Conservation (phyloP, 2,888 invertebrate species). For the Drepanosiphum platanoidis region DNA sequence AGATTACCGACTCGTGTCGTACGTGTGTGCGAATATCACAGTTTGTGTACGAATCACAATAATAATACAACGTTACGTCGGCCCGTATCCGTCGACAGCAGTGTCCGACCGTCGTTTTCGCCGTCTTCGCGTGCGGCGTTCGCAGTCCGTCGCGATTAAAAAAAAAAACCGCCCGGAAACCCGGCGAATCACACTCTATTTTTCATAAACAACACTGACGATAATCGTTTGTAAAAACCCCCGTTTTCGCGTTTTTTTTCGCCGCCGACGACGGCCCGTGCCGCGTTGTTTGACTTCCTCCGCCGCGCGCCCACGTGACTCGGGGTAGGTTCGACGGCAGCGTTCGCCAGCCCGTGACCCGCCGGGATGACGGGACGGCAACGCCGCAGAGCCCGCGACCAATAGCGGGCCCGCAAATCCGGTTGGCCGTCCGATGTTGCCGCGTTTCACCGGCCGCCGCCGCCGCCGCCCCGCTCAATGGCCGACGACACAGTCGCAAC, state of each 20-base stretch:
- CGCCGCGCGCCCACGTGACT: not conserved
- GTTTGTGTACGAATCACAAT: not conserved
- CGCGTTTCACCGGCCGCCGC: constrained; percentile 39
- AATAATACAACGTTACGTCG: not conserved
- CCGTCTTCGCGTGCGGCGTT: not conserved
- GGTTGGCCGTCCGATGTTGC: constrained; percentile 24
- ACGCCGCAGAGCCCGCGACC: constrained; percentile 39
- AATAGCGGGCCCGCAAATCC: constrained; percentile 5
- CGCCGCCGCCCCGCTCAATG: constrained; percentile 61
- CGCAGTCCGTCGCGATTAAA: not conserved
- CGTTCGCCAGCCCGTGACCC: not conserved
- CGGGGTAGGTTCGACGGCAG: not conserved
- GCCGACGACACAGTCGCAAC: constrained; percentile 62
- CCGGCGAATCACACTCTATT: too few species aligned
- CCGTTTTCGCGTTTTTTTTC: not conserved
- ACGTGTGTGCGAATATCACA: not conserved
- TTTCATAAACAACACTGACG: too few species aligned
- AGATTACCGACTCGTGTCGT: constrained; percentile 13
- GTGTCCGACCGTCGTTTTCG: not conserved
- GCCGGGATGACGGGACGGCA: constrained; percentile 17
- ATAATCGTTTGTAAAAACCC: too few species aligned
- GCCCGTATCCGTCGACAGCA: not conserved
- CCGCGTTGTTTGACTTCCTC: not conserved
- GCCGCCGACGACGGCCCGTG: not conserved
- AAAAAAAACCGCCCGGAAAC: not conserved